Evolutionary conservation across 1,140 invertebrate genomes (phyloP).

Genomic region (Ephestia elutella): DNA sequence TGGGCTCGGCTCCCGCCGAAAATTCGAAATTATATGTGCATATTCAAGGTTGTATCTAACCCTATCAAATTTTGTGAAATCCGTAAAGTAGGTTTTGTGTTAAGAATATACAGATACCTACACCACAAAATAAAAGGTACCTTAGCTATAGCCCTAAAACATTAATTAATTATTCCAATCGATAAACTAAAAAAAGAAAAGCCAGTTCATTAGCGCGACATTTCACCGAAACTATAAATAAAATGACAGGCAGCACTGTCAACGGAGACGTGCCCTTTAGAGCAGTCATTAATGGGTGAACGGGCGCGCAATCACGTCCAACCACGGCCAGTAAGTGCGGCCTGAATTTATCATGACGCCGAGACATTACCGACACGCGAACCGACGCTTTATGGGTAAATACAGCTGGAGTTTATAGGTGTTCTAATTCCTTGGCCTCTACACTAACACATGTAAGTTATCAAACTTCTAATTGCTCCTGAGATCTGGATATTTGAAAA

Average conservation of each 20-base stretch:
- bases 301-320: not conserved
- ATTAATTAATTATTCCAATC: too few relatives aligned
- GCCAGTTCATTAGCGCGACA: not conserved
- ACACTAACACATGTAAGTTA: too few relatives aligned
- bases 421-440: not conserved
- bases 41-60: too few relatives aligned
- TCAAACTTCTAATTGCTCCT: too few relatives aligned
- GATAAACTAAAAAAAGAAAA: not conserved
- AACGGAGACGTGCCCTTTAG: not conserved
- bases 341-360: not conserved
- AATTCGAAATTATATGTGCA: too few relatives aligned
- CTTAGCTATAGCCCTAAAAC: too few relatives aligned
- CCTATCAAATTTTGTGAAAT: too few relatives aligned
- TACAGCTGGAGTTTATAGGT: not conserved
- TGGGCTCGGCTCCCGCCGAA: too few relatives aligned
- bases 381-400: not conserved
- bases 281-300: not conserved
- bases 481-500: too few relatives aligned
- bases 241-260: not conserved
- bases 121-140: too few relatives aligned
- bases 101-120: too few relatives aligned
- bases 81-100: too few relatives aligned
- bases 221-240: not conserved
- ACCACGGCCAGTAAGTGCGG: not conserved
- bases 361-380: conserved; percentile 1